phyloP scores from a whole-genome alignment of 1,140 invertebrate species.

The Euwallacea similis region DNA sequence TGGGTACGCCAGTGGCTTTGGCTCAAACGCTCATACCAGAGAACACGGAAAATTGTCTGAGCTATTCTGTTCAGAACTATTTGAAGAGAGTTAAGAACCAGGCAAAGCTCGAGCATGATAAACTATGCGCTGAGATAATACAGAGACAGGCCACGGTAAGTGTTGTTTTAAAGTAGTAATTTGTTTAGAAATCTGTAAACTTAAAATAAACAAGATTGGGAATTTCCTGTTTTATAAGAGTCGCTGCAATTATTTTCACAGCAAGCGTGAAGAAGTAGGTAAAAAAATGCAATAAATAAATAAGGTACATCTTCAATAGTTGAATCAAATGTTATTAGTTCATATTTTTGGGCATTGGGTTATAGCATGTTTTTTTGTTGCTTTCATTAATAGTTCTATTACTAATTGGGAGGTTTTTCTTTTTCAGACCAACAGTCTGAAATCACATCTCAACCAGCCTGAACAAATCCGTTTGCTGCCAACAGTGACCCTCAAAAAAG shows the following conservation, averaged over 20 bases:
- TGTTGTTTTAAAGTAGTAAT: neutral
- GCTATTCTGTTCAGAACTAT: conserved; percentile 92
- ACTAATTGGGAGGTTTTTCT: neutral
- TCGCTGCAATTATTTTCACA: no score
- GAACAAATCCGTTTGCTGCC: conserved; percentile 57
- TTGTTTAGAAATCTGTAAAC: no score
- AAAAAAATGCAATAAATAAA: no score
- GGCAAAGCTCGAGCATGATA: conserved; percentile 93
- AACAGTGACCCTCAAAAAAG: conserved; percentile 75
- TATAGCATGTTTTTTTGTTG: no score
- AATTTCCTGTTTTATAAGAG: no score
- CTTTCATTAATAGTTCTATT: conserved; percentile 4
- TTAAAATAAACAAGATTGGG: no score
- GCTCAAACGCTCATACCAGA: conserved; percentile 86
- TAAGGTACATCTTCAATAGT: no score
- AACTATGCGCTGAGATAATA: conserved; percentile 66
- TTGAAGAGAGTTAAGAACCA: conserved; percentile 94
- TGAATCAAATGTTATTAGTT: no score
- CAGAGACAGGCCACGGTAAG: conserved; percentile 49
- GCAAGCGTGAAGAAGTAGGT: no score
- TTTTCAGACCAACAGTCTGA: conserved; percentile 45
- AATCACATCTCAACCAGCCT: conserved; percentile 49
- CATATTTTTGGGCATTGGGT: no score
- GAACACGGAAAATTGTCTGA: conserved; percentile 88
- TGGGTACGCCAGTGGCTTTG: conserved; percentile 79